A percentile compares a stretch with the other conserved stretches of the same genome.
These are phyloP conservation scores for Discoglossus pictus DNA, from an alignment of 2,797 vertebrate species.

Conservation along the genomic window DNA sequence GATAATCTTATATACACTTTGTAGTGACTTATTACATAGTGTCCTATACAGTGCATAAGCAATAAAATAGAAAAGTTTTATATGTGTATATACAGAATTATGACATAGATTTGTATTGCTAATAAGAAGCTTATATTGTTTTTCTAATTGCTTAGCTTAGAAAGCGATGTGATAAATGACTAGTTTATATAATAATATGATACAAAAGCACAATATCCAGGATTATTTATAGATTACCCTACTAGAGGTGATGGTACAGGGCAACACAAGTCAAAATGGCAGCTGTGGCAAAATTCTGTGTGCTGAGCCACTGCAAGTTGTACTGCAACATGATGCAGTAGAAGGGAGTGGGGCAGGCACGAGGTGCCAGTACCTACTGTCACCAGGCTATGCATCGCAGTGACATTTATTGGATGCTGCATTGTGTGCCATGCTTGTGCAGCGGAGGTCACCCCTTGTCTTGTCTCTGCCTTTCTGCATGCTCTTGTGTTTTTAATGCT, in stretches of 20 bases:
- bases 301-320: conserved; percentile 14
- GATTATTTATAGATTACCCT: too few relatives aligned
- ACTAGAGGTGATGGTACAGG: conserved; percentile 23
- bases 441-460: conserved; percentile 65
- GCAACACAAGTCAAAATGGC: conserved; percentile 10
- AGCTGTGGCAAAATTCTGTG: not conserved
- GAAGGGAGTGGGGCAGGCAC: conserved; percentile 6
- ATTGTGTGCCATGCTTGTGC: conserved; percentile 42
- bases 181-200: too few relatives aligned
- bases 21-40: too few relatives aligned
- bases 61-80: too few relatives aligned
- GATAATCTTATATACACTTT: too few relatives aligned
- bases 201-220: too few relatives aligned
- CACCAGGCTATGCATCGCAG: conserved; percentile 26
- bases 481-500: conserved; percentile 60
- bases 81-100: too few relatives aligned
- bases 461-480: conserved; percentile 59
- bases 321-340: conserved; percentile 45
- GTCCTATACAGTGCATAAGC: too few relatives aligned
- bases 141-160: too few relatives aligned
- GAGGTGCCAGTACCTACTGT: conserved; percentile 13
- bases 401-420: conserved; percentile 33
- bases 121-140: too few relatives aligned
- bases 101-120: too few relatives aligned
- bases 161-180: too few relatives aligned